phyloP scores from a whole-genome alignment of 2,888 invertebrate genomes.

The Prosapia bicincta region DNA sequence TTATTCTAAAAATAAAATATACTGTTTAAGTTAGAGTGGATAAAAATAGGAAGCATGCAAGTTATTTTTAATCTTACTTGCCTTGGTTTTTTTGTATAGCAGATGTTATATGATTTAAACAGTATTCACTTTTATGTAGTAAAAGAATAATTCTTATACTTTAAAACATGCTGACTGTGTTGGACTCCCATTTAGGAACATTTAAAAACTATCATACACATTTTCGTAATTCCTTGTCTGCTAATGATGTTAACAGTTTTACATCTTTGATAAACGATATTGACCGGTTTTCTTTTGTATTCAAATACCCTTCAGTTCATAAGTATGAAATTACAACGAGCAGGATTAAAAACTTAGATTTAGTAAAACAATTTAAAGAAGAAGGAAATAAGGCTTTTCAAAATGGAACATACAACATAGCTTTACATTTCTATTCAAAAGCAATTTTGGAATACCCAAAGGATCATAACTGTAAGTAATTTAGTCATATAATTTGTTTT shows the following conservation, averaged over 20 bases:
- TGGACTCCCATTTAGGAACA: background rate
- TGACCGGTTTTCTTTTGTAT: constrained; percentile 37
- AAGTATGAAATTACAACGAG: constrained; percentile 37
- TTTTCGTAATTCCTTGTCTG: background rate
- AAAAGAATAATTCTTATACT: background rate
- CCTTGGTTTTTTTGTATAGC: background rate
- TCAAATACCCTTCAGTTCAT: constrained; percentile 4
- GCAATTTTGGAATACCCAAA: constrained; percentile 63
- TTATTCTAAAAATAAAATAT: background rate
- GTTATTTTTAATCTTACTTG: background rate
- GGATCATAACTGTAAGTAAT: constrained; percentile 60
- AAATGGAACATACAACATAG: constrained; percentile 63
- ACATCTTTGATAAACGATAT: constrained; percentile 46
- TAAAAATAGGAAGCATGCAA: background rate
- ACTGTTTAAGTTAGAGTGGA: background rate
- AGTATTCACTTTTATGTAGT: background rate
- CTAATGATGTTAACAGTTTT: background rate
- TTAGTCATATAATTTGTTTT: no score
- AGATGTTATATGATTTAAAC: background rate
- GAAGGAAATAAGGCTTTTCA: constrained; percentile 71
- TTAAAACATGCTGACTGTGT: background rate
- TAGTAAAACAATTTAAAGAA: constrained; percentile 62
- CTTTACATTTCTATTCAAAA: constrained; percentile 65
- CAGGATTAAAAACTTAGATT: constrained; percentile 55
- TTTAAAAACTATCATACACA: background rate